A percentile compares a stretch with the other conserved stretches of the same genome.
These are phyloP conservation scores for Telmatherina bonti DNA, from an alignment of 2,797 vertebrate genomes.

Conservation along the genomic window DNA sequence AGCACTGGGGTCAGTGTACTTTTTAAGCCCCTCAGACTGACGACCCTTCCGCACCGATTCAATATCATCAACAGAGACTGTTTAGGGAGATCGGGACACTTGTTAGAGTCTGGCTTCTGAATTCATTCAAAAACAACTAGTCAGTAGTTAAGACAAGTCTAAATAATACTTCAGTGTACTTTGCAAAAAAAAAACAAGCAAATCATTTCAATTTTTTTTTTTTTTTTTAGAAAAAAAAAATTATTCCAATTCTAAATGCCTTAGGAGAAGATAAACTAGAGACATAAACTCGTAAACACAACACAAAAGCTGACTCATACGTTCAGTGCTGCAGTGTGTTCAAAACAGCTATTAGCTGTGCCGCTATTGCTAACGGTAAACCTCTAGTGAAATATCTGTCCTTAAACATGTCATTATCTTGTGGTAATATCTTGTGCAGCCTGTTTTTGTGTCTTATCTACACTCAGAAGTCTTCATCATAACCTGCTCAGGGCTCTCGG, in stretches of 20 bases:
- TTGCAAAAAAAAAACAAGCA: too few species aligned
- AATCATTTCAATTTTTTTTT: too few species aligned
- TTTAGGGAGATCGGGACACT: constrained; percentile 8
- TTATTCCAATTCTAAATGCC: too few species aligned
- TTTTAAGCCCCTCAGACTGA: constrained; percentile 91
- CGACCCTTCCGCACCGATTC: constrained; percentile 91
- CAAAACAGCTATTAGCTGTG: background rate
- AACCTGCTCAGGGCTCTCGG: background rate
- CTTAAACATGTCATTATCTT: constrained; percentile 22
- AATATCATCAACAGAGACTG: constrained; percentile 94
- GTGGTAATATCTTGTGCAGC: background rate
- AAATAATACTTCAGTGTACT: background rate
- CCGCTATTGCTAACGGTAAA: background rate
- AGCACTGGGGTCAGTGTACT: constrained; percentile 81
- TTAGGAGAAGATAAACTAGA: background rate
- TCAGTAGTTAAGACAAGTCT: background rate
- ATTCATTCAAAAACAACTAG: background rate
- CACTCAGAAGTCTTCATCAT: constrained; percentile 13
- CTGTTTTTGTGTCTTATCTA: constrained; percentile 46
- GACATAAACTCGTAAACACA: background rate
- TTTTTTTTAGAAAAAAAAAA: too few species aligned
- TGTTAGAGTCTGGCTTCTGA: constrained; percentile 10
- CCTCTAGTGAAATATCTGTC: background rate
- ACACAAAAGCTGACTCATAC: background rate
- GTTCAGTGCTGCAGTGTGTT: background rate